A percentile compares a stretch with the other conserved stretches of the same genome.
These are phyloP conservation scores for Drosophila dunni DNA, from an alignment of 1,140 invertebrate genomes.

Conservation along the genomic window DNA sequence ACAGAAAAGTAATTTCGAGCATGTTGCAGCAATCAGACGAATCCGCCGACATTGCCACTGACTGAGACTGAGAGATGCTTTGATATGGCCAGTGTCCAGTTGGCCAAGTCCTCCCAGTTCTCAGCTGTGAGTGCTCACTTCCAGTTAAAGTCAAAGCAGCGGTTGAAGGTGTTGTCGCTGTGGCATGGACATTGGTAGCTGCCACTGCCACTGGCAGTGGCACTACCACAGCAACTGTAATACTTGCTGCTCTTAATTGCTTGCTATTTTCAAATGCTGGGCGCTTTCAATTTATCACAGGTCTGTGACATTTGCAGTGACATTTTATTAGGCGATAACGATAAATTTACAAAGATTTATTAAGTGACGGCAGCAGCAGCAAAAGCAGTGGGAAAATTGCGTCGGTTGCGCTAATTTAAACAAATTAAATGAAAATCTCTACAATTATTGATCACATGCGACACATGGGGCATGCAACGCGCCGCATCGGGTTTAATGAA, in stretches of 20 bases:
- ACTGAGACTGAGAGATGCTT: conserved; percentile 65
- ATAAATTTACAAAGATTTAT: conserved; percentile 82
- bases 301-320: conserved; percentile 60
- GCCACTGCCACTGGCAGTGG: conserved; percentile 32
- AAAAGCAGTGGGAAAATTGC: conserved; percentile 55
- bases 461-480: conserved; percentile 7
- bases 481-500: conserved; percentile 58
- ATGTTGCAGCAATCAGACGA: conserved; percentile 77
- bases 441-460: conserved; percentile 69
- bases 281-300: conserved; percentile 78
- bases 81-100: conserved; percentile 51
- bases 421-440: conserved; percentile 78
- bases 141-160: conserved; percentile 19
- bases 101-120: no score
- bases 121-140: conserved; percentile 22
- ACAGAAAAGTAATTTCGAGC: conserved; percentile 81
- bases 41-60: conserved; percentile 56
- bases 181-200: conserved; percentile 43
- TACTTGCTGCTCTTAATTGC: conserved; percentile 64
- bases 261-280: conserved; percentile 76
- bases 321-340: conserved; percentile 81
- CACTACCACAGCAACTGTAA: conserved; percentile 7
- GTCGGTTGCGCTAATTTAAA: conserved; percentile 67
- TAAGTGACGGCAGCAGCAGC: conserved; percentile 44
- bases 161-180: conserved; percentile 62